These are phyloP conservation scores for Pseudoatta argentina DNA, from an alignment of 1,140 invertebrate genomes.

Conservation along the genomic window DNA sequence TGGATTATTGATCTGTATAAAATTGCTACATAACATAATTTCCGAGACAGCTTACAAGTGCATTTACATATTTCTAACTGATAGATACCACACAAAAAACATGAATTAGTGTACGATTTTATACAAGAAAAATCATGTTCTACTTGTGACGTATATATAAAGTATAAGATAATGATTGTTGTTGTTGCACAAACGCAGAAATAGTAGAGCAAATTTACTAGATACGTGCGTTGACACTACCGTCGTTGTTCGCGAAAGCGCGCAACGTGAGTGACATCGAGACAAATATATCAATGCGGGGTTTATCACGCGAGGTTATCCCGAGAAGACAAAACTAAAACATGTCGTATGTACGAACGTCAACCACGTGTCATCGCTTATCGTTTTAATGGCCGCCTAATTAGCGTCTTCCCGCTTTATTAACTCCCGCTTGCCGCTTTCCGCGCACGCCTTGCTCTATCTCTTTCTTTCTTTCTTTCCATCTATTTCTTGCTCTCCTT, in stretches of 20 bases:
- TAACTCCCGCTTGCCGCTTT: slow-evolving; percentile 40
- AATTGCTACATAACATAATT: neutral
- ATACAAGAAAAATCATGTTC: neutral
- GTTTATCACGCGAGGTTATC: slow-evolving; percentile 85
- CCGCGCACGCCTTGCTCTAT: neutral
- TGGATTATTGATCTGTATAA: neutral
- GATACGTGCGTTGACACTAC: slow-evolving; percentile 72
- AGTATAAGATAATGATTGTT: slow-evolving; percentile 8
- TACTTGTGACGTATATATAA: neutral
- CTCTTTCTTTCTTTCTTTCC: neutral
- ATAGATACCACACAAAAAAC: slow-evolving; percentile 4
- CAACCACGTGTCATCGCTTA: slow-evolving; percentile 85
- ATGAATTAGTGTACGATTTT: too few relatives aligned
- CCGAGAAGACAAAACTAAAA: slow-evolving; percentile 84
- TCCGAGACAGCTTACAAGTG: neutral
- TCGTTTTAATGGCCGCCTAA: slow-evolving; percentile 85
- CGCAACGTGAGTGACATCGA: slow-evolving; percentile 25
- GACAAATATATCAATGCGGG: slow-evolving; percentile 68
- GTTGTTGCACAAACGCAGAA: neutral
- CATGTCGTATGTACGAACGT: slow-evolving; percentile 80
- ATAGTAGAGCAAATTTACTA: neutral
- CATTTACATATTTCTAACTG: slow-evolving; percentile 12
- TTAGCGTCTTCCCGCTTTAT: slow-evolving; percentile 80
- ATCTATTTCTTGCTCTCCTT: neutral
- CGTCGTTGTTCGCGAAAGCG: slow-evolving; percentile 75